A percentile compares a stretch with the other conserved stretches of the same genome.
These are phyloP conservation scores for Gryllus bimaculatus DNA, from an alignment of 1,140 invertebrate species.

Conservation along the genomic window DNA sequence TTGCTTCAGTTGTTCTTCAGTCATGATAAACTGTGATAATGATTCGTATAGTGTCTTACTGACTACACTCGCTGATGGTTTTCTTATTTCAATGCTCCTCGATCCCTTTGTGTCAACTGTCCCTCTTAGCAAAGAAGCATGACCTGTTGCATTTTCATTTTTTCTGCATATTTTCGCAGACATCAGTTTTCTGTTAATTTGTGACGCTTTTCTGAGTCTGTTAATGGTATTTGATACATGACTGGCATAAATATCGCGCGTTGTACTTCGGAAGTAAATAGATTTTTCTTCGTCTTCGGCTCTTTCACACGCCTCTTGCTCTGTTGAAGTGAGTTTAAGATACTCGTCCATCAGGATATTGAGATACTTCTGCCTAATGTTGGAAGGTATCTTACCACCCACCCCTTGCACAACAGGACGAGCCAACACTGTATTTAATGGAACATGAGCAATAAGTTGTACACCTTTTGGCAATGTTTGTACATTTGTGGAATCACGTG, in stretches of 20 bases:
- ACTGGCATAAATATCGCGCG: slow-evolving; percentile 70
- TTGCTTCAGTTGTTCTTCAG: slow-evolving; percentile 63
- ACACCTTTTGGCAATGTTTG: slow-evolving; percentile 59
- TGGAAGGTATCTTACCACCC: slow-evolving; percentile 75
- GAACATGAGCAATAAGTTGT: slow-evolving; percentile 57
- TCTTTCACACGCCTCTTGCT: slow-evolving; percentile 51
- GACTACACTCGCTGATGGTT: background rate
- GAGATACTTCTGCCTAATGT: slow-evolving; percentile 73
- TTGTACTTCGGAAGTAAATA: slow-evolving; percentile 67
- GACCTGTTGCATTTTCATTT: slow-evolving; percentile 33
- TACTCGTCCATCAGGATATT: slow-evolving; percentile 81
- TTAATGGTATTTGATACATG: slow-evolving; percentile 33
- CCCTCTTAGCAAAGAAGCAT: slow-evolving; percentile 54
- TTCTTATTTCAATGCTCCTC: slow-evolving; percentile 59
- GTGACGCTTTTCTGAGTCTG: slow-evolving; percentile 52
- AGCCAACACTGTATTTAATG: slow-evolving; percentile 36
- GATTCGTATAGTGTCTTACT: background rate
- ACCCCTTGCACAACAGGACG: slow-evolving; percentile 54
- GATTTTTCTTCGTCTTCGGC: slow-evolving; percentile 65
- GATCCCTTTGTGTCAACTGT: slow-evolving; percentile 48
- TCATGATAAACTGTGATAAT: slow-evolving; percentile 51
- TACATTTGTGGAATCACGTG: slow-evolving; percentile 38
- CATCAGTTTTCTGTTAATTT: no score
- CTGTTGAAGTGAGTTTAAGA: slow-evolving; percentile 59
- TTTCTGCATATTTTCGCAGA: no score